Evolutionary conservation across 2,888 invertebrate genomes (phyloP).

Genomic region (Vandiemenella viatica): DNA sequence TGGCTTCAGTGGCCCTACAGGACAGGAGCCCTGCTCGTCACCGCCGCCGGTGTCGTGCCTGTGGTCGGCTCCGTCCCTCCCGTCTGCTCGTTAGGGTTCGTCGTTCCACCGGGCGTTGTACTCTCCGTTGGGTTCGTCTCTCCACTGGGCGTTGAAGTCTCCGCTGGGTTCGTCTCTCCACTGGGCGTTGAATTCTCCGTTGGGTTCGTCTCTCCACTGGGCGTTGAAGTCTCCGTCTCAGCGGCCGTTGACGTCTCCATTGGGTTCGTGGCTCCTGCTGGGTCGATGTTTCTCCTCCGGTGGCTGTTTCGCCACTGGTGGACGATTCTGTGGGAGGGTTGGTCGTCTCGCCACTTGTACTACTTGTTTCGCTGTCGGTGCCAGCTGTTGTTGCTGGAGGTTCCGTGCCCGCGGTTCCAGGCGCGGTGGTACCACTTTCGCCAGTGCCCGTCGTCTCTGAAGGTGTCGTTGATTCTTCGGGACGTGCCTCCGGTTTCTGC

Average conservation of each 20-base stretch:
- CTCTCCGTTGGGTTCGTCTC: not conserved
- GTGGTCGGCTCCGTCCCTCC: constrained; percentile 8
- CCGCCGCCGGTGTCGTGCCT: constrained; percentile 9
- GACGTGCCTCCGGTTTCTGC: not conserved
- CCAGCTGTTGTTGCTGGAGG: not conserved
- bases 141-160: constrained; percentile 2
- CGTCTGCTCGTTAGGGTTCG: constrained; percentile 10
- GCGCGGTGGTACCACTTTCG: not conserved
- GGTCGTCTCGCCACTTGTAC: not conserved
- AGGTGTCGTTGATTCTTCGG: not conserved
- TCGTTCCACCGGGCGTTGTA: constrained; percentile 6
- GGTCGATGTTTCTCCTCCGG: constrained; percentile 7
- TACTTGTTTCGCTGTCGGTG: not conserved
- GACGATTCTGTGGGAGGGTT: not conserved
- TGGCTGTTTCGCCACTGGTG: not conserved
- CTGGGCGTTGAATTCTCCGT: constrained; percentile 6
- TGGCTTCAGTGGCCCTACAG: constrained; percentile 37
- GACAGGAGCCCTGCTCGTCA: constrained; percentile 4
- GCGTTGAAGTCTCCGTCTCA: not conserved
- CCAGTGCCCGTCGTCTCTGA: constrained; percentile 1
- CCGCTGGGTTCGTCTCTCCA: constrained; percentile 8
- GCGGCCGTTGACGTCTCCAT: constrained; percentile 6
- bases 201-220: not conserved
- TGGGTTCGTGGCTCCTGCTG: constrained; percentile 5
- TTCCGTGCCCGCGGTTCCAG: not conserved